phyloP scores from a whole-genome alignment of 2,888 invertebrate genomes.

The Pasiphila rectangulata region DNA sequence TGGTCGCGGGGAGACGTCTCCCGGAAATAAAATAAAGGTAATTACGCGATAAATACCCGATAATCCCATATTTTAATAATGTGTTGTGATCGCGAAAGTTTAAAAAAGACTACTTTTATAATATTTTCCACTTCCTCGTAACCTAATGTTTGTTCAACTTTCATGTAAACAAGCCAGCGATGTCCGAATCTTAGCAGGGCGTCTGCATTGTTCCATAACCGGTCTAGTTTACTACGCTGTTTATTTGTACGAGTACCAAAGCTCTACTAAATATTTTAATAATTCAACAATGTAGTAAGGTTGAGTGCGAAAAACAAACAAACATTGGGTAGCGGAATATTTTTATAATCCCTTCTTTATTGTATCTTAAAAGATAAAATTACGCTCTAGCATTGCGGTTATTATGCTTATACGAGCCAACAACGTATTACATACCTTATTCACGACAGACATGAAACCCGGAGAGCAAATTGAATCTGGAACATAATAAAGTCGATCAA shows the following conservation, averaged over 20 bases:
- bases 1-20: too few relatives aligned
- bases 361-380: slow-evolving; percentile 16
- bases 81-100: too few relatives aligned
- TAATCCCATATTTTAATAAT: too few relatives aligned
- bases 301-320: slow-evolving; percentile 15
- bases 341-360: slow-evolving; percentile 21
- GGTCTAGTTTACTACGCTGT: slow-evolving; percentile 16
- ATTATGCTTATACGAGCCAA: slow-evolving; percentile 13
- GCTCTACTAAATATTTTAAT: slow-evolving; percentile 17
- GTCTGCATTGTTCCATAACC: slow-evolving; percentile 19
- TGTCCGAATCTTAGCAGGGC: slow-evolving; percentile 5
- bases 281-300: slow-evolving; percentile 13
- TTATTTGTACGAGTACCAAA: slow-evolving; percentile 19
- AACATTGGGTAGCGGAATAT: slow-evolving; percentile 15
- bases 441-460: slow-evolving; percentile 24
- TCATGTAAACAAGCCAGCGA: slow-evolving; percentile 18
- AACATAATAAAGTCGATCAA: slow-evolving; percentile 35
- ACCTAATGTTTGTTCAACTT: slow-evolving; percentile 24
- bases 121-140: slow-evolving; percentile 22
- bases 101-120: too few relatives aligned
- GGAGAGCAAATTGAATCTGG: slow-evolving; percentile 31
- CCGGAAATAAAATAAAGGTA: too few relatives aligned
- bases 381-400: slow-evolving; percentile 13
- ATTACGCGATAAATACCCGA: too few relatives aligned
- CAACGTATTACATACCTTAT: slow-evolving; percentile 16